Conservation (phyloP, 1,140 invertebrate species). For the Drosophila lini region DNA sequence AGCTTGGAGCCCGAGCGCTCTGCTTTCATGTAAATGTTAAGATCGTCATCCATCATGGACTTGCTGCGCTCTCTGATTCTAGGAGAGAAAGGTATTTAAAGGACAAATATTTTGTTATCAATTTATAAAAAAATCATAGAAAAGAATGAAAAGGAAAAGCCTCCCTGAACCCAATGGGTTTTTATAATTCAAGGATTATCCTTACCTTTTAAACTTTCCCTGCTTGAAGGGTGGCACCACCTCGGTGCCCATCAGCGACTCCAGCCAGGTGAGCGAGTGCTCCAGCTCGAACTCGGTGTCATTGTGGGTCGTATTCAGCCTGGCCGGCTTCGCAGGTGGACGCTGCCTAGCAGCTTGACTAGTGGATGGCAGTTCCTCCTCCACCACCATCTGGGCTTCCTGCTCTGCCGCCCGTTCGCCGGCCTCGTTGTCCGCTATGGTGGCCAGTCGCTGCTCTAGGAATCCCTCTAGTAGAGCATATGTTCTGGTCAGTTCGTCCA, state of each 20-base stretch:
- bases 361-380: constrained; percentile 8
- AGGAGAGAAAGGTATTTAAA: background rate
- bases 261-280: constrained; percentile 86
- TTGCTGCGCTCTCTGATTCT: constrained; percentile 85
- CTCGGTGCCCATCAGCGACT: constrained; percentile 76
- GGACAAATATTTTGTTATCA: background rate
- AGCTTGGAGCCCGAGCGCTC: constrained; percentile 50
- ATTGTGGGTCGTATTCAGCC: background rate
- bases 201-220: constrained; percentile 67
- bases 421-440: constrained; percentile 56
- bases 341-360: constrained; percentile 7
- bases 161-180: background rate
- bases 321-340: constrained; percentile 35
- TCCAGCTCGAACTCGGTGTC: constrained; percentile 86
- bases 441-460: constrained; percentile 64
- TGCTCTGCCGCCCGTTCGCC: constrained; percentile 34
- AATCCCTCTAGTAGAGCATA: constrained; percentile 65
- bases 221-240: constrained; percentile 62
- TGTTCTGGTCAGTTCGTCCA: constrained; percentile 66
- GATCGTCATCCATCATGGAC: constrained; percentile 84
- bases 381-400: background rate
- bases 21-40: constrained; percentile 60
- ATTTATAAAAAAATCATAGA: too few species aligned
- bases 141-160: background rate
- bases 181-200: background rate